Base-by-base conservation (phyloP, 2,888 invertebrate species). In the Acrocyrtus sp. region DNA sequence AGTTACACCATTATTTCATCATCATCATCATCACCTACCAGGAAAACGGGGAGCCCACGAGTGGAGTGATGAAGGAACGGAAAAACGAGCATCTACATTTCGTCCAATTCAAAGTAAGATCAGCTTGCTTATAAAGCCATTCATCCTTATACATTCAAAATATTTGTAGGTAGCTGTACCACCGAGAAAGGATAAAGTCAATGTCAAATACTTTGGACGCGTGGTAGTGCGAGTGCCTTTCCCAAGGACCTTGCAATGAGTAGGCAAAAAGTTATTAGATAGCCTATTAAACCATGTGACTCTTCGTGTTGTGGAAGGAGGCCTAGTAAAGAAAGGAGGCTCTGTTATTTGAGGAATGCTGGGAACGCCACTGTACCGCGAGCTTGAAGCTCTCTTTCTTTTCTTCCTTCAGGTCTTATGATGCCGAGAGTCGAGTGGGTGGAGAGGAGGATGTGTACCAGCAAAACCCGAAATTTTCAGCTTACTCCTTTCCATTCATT, bases 1-100 rank as follows among this genome's bases (percentile, higher is more conserved):
- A 27, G 39, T 66, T 66, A 50, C 57, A 34, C 48, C 57, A 66
- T 66, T 66, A 39, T 50, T 66, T 66, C 65, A 65, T 54, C 65
- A 54, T 27, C 57, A 41, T 26, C 48, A 57, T n/a, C 22, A n/a
- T 15, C 47, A 27, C 60, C 45, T 15, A 19, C 8, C 34, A 45
- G 63, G n/a, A 19, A 63, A 43, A 22, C 17, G 41, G 62, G 41
- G 50, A 51, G n/a, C n/a, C n/a, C n/a, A n/a, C n/a, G n/a, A n/a
- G n/a, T n/a, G n/a, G n/a, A n/a, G n/a, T n/a, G n/a, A n/a, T n/a
- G n/a, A n/a, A n/a, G n/a, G n/a, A n/a, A n/a, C n/a, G n/a, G n/a
- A n/a, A n/a, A n/a, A n/a, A n/a, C n/a, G n/a, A n/a, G n/a, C n/a
- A n/a, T n/a, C n/a, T n/a, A n/a, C n/a, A n/a, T n/a, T n/a, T n/a